These are phyloP conservation scores for Camptogramma bilineatum DNA, from an alignment of 2,888 invertebrate species.

Conservation along the genomic window DNA sequence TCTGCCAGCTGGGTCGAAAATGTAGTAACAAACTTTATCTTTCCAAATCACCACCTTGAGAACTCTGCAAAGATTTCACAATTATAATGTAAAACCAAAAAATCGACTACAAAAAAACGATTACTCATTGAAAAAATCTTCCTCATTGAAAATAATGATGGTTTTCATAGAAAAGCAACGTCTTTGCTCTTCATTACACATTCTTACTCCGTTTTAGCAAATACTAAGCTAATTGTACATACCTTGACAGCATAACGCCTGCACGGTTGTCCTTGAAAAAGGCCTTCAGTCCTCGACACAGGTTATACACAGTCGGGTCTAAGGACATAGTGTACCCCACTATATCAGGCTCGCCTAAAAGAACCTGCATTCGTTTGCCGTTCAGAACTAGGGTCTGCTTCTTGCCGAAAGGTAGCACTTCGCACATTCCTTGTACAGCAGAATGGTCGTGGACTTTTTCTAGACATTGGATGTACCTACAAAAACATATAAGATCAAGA, in stretches of 20 bases:
- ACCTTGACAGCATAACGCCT: conserved; percentile 80
- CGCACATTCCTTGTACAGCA: conserved; percentile 75
- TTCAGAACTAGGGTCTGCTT: conserved; percentile 72
- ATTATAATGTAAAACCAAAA: background rate
- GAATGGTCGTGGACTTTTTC: conserved; percentile 81
- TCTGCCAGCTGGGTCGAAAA: conserved; percentile 87
- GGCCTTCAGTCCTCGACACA: conserved; percentile 83
- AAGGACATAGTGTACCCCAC: conserved; percentile 78
- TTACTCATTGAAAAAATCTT: too few relatives aligned
- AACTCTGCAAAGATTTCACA: conserved; percentile 62
- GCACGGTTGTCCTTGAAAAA: conserved; percentile 83
- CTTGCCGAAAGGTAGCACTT: conserved; percentile 78
- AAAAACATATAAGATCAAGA: conserved; percentile 1
- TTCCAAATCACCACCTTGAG: conserved; percentile 86
- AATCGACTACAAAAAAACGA: too few relatives aligned
- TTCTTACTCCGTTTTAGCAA: too few relatives aligned
- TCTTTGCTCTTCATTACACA: too few relatives aligned
- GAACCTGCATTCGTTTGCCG: conserved; percentile 73
- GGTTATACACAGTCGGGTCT: conserved; percentile 77
- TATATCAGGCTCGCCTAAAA: conserved; percentile 76
- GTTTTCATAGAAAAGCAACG: too few relatives aligned
- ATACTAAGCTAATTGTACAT: conserved; percentile 12
- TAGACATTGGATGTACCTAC: conserved; percentile 72
- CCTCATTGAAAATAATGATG: too few relatives aligned
- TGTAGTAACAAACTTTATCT: conserved; percentile 84